Evolutionary conservation across 2,797 vertebrate genomes (phyloP).

Genomic region (Spinus pinus): DNA sequence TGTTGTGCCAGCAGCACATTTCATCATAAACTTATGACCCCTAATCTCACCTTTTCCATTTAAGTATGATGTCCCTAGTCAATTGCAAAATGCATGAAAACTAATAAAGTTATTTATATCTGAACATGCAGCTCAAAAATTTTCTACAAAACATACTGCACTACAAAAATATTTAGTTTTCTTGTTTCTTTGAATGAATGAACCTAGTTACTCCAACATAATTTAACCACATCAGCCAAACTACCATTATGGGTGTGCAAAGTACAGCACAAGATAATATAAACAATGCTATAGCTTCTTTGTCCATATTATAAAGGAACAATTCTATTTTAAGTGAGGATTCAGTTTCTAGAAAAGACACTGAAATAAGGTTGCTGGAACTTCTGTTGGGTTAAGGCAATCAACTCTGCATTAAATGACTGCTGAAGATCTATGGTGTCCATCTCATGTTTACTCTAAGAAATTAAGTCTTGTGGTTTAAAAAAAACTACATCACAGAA

Average conservation of each 20-base stretch:
- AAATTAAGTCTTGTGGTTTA: neutral
- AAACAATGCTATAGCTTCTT: neutral
- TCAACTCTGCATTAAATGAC: neutral
- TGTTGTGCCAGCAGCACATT: neutral
- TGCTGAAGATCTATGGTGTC: neutral
- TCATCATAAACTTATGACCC: neutral
- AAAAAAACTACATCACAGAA: neutral
- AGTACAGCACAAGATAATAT: neutral
- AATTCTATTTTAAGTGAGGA: neutral
- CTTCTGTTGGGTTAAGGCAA: neutral
- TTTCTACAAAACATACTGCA: neutral
- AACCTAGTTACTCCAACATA: neutral
- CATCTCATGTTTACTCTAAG: neutral
- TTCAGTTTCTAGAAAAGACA: neutral
- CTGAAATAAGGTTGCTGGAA: neutral
- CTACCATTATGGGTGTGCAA: neutral
- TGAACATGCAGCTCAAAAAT: neutral
- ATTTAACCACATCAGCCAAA: neutral
- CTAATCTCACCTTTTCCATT: neutral
- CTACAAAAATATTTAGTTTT: neutral
- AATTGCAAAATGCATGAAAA: neutral
- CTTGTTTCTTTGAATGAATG: neutral
- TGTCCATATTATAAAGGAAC: neutral
- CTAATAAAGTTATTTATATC: neutral
- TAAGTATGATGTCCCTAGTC: neutral